These are phyloP conservation scores for Eubucco bourcierii DNA, from an alignment of 2,113 vertebrate species.

Conservation along the genomic window DNA sequence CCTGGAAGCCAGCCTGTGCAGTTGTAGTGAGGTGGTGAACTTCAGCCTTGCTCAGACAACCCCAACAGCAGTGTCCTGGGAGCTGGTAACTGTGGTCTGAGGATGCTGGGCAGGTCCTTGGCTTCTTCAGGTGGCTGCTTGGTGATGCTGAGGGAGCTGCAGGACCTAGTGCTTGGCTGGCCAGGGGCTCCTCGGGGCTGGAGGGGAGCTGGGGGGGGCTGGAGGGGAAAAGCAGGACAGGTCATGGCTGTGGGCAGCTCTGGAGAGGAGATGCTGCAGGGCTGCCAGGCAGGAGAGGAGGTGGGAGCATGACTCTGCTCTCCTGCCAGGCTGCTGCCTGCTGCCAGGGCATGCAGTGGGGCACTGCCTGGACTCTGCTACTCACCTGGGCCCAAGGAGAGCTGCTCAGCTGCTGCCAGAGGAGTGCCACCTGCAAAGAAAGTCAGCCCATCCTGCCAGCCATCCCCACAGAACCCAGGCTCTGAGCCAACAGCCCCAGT, in stretches of 20 bases:
- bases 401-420: not conserved
- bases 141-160: not conserved
- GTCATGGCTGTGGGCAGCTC: not conserved
- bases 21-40: not conserved
- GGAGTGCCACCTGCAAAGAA: constrained; percentile 10
- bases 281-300: not conserved
- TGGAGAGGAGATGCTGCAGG: not conserved
- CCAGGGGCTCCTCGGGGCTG: not conserved
- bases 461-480: not conserved
- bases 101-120: not conserved
- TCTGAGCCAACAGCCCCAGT: not conserved
- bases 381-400: constrained; percentile 6
- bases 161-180: not conserved
- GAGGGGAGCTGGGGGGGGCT: not conserved
- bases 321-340: not conserved
- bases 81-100: not conserved
- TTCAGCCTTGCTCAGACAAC: not conserved
- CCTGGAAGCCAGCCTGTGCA: not conserved
- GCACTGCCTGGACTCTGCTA: not conserved
- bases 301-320: not conserved
- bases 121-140: not conserved
- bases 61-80: not conserved
- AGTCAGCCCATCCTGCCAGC: not conserved
- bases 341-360: not conserved
- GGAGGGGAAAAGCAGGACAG: not conserved